A percentile compares a stretch with the other conserved stretches of the same genome.
These are phyloP conservation scores for Struthio camelus DNA, from an alignment of 2,113 vertebrate species.

Conservation along the genomic window DNA sequence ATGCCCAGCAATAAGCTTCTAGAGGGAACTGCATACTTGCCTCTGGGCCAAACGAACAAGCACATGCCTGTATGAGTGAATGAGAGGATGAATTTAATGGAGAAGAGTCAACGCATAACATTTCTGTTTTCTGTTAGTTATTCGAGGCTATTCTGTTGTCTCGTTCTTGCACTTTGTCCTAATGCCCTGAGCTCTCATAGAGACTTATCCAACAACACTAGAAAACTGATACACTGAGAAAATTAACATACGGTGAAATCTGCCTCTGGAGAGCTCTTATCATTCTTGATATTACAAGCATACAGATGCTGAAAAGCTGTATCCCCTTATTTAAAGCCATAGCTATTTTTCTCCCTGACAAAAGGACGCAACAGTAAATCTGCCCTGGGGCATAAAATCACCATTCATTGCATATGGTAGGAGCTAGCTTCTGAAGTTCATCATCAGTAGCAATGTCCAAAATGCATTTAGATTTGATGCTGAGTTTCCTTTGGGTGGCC, in stretches of 20 bases:
- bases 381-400: neutral
- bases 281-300: neutral
- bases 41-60: neutral
- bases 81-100: neutral
- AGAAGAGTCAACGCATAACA: neutral
- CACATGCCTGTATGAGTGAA: neutral
- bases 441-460: neutral
- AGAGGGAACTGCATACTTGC: neutral
- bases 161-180: neutral
- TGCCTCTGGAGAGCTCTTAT: neutral
- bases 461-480: neutral
- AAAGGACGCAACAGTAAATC: neutral
- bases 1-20: neutral
- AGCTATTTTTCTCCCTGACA: neutral
- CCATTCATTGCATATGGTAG: neutral
- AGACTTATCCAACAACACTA: neutral
- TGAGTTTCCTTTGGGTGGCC: neutral
- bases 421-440: neutral
- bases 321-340: neutral
- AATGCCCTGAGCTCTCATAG: neutral
- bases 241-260: conserved; percentile 34
- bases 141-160: neutral
- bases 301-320: conserved; percentile 5
- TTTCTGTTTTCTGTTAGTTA: neutral
- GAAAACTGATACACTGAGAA: neutral